Conservation (phyloP, 2,113 vertebrate species). For the Phyllostomus discolor region DNA sequence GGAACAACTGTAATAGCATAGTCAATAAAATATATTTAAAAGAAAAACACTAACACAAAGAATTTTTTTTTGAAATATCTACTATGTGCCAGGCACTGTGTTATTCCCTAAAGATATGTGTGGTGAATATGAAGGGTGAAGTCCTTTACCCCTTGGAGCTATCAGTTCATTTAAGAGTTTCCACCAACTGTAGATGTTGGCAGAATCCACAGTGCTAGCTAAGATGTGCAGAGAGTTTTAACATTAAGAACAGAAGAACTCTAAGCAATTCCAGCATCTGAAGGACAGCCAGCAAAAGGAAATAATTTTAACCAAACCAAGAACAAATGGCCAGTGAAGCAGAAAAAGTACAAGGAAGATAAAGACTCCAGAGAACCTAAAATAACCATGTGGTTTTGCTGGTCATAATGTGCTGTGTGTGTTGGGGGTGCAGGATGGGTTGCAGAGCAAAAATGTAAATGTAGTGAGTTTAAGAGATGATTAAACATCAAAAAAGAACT, state of each 20-base stretch:
- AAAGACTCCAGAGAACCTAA: not conserved
- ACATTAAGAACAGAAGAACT: not conserved
- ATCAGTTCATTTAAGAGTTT: not conserved
- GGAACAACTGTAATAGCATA: too few species aligned
- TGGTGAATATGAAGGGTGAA: not conserved
- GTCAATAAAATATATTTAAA: too few species aligned
- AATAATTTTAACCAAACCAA: not conserved
- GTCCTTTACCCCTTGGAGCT: not conserved
- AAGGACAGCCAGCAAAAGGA: not conserved
- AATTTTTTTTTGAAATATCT: too few species aligned
- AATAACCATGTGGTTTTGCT: not conserved
- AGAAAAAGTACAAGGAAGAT: not conserved
- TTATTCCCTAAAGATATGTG: not conserved
- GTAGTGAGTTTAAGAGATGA: not conserved
- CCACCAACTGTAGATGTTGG: not conserved
- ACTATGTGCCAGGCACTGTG: too few species aligned
- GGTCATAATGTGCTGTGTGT: not conserved
- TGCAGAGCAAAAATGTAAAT: not conserved
- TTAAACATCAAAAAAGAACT: not conserved
- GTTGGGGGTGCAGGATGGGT: not conserved
- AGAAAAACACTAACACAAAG: too few species aligned
- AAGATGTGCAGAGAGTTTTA: not conserved
- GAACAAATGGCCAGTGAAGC: not conserved
- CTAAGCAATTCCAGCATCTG: not conserved
- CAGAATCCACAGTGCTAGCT: not conserved